Evolutionary conservation across 2,797 vertebrate species (phyloP), one percentile per base, ranked within the genome.

Genomic region (Xyrichtys novacula): DNA sequence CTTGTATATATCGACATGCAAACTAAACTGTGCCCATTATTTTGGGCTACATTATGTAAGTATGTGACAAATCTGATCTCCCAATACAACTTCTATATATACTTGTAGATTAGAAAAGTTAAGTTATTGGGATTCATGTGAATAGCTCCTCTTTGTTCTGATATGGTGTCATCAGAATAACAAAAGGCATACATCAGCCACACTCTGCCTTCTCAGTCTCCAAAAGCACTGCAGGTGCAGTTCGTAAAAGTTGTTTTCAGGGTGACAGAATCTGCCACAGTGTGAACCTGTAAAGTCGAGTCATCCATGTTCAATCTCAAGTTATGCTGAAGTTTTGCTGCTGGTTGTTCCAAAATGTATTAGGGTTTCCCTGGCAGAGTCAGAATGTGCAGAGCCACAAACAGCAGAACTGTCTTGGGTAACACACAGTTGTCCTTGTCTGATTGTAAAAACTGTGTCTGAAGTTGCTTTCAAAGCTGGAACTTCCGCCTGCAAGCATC

Each of bases 401-500:
- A 73, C 6, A 23, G 38, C 32, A 47, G 56, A 42, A 34, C 28
- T 8, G 55, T 64, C 23, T 23, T 55, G 3, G 17, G 54, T 23
- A 28, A 61, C 9, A 22, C 12, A 3, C 22, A 6, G 12, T 12
- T 0, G 8, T 61, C 49, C 57, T 67, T 20, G 17, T 56, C n/a
- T 39, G 38, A 72, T 50, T 55, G 40, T 19, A 61, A 14, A 55
- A 29, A 34, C 29, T 14, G 0, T 16, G 7, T 11, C 52, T 29
- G 16, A 5, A 31, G 22, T 58, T 9, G 60, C 19, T 26, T 58
- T 96, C 82, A 99, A 8, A 99, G 94, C 65, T 99, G 96, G 86
- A 99, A 99, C 92, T 97, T 99, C 86, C 98, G 95, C 93, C 98
- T 94, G 87, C 89, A 96, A 74, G 95, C 94, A 52, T 99, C 98